Base-by-base conservation (phyloP, 2,797 vertebrate species). In the Phoxinus dragarum region DNA sequence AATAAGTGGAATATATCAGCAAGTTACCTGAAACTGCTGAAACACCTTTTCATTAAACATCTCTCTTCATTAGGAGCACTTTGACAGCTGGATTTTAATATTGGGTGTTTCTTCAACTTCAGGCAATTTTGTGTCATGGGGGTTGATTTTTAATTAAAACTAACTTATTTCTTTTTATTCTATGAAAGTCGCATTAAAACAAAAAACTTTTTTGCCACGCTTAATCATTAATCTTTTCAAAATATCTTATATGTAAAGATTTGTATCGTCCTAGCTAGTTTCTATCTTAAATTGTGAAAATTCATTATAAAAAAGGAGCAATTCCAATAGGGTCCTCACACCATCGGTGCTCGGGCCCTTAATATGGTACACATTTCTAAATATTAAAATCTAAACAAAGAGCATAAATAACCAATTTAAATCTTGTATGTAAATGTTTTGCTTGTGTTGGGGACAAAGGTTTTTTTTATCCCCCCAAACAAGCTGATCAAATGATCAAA, bases 81-180 rank as follows among this genome's bases (percentile, higher is more conserved):
- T 42, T 84, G 82, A 84, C 74, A 69, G 10, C 11, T 59, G 1
- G 23, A 44, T 77, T 77, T 77, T 84, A 84, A 69, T 59, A 67
- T 34, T 69, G 34, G 2, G 7, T 40, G 23, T 66, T 75, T 83
- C 44, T 54, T 82, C 5, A 23, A 74, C 40, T 74, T 54, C 23
- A 12, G 31, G 38, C 12, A 2, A 27, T 38, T 64, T 74, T 81
- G n/a, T 8, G 42, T 66, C 21, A 36, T 8, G 61, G 40, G 6
- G 23, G 17, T 8, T 56, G 31, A 31, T 31, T 59, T 81, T 72
- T 23, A 23, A 59, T 76, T 16, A 44, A 44, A 59, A 38, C 23
- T 5, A 31, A 34, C 14, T 66, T 17, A 1, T 38, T n/a, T 49
- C 14, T 19, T 34, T 36, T 23, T 42, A 71, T n/a, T 34, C 21